Conservation (phyloP, 2,797 vertebrate species). For the Clarias laeviceps region DNA sequence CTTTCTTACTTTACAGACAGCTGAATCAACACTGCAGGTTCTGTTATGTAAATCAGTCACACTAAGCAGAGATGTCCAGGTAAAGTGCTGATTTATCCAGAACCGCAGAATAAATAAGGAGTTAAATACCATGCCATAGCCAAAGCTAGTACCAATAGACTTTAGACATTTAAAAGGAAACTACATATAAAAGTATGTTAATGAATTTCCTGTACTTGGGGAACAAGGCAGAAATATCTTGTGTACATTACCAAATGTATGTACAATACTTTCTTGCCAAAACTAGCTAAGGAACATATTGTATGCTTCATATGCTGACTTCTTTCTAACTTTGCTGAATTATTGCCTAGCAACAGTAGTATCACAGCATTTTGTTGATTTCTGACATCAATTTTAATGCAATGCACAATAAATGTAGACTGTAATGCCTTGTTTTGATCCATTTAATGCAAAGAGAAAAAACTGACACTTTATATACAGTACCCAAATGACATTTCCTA, state of each 20-base stretch:
- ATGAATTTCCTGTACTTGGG: neutral
- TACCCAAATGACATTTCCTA: neutral
- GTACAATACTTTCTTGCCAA: neutral
- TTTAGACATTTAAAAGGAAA: neutral
- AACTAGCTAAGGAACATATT: neutral
- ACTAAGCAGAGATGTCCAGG: neutral
- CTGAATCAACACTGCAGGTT: neutral
- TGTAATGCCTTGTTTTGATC: constrained; percentile 2
- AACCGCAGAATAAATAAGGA: neutral
- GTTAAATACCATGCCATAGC: neutral
- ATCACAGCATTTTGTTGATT: neutral
- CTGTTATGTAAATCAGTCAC: constrained; percentile 1
- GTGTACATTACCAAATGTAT: neutral
- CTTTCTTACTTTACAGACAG: neutral
- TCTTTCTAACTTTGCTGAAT: neutral
- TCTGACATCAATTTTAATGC: neutral
- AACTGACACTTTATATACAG: neutral
- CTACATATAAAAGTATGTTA: neutral
- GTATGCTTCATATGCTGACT: neutral
- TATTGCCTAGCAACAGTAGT: constrained; percentile 8
- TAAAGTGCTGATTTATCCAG: neutral
- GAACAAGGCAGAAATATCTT: neutral
- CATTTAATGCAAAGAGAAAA: neutral
- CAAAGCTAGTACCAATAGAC: neutral
- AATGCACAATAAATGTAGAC: constrained; percentile 8